Evolutionary conservation across 2,113 vertebrate genomes (phyloP), one percentile per base, ranked within the genome.

Genomic region (Thymallus thymallus): DNA sequence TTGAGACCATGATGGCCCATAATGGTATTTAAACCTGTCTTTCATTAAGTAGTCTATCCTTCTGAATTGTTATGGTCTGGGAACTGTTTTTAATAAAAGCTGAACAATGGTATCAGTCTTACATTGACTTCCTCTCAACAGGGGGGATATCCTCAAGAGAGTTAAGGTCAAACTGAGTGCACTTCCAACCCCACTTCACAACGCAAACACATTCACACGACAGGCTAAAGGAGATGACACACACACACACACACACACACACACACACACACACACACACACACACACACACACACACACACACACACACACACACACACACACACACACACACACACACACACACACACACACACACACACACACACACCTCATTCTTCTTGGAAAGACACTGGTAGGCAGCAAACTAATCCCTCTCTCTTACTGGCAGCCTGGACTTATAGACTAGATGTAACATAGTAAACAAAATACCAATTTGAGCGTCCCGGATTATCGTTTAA

Each of bases 21-120:
- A 22, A 60, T 60, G 6, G 5, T 60, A 60, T 60, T n/a, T 60
- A 22, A 60, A 60, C 29, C 30, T 66, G 16, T 18, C 16, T 66
- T 35, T 20, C 48, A 66, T 66, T 1, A 66, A 10, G 5, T 64
- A 16, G 5, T n/a, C 35, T 67, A 41, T 67, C 32, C 22, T 23
- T 45, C 66, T 12, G 20, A 45, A 46, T 32, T 14, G 66, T 20
- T 46, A 20, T 45, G 9, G 32, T 14, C n/a, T 68, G 66, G n/a
- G 48, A 32, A 65, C 18, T 55, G 62, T 51, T 73, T 35, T 64
- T 72, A 75, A 75, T 62, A 20, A 60, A 61, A 61, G 32, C 41
- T 29, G 67, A 62, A 75, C 74, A 75, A 69, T 69, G 24, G 16
- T 29, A 69, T 62, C 26, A 51, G 56, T 75, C 23, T 14, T 75